Conservation (phyloP, 2,113 vertebrate species). For the Nibea albiflora region DNA sequence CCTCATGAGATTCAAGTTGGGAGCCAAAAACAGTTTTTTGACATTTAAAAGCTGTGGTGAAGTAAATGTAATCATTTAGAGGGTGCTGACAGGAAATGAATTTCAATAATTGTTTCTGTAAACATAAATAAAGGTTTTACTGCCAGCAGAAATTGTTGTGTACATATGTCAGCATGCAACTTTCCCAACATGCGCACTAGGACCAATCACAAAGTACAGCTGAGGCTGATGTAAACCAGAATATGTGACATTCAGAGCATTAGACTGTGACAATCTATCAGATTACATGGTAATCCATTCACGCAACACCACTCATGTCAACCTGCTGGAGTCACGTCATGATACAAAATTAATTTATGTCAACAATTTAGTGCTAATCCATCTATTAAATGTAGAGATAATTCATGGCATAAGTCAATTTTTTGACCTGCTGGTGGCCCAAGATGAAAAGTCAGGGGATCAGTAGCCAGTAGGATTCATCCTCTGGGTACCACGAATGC, state of each 20-base stretch:
- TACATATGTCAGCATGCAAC: neutral
- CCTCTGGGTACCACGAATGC: neutral
- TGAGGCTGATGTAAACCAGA: neutral
- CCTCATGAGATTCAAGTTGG: neutral
- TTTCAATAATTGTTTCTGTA: neutral
- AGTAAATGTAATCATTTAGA: slow-evolving; percentile 6
- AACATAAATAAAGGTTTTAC: neutral
- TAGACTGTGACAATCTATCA: neutral
- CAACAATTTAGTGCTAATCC: too few species aligned
- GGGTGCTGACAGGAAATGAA: neutral
- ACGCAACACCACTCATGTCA: too few species aligned
- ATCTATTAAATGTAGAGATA: neutral
- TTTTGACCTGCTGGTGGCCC: too few species aligned
- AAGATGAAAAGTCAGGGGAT: neutral
- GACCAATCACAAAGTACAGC: neutral
- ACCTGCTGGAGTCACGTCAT: neutral
- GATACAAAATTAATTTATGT: neutral
- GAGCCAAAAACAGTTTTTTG: neutral
- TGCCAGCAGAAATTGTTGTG: neutral
- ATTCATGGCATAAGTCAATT: neutral
- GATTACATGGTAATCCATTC: neutral
- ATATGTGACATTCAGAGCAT: too few species aligned
- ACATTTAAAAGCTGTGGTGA: neutral
- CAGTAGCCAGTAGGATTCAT: neutral
- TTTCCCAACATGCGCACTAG: neutral